A percentile compares a stretch with the other conserved stretches of the same genome.
Conservation (phyloP, 2,888 invertebrate genomes). For the Ochlodes sylvanus region DNA sequence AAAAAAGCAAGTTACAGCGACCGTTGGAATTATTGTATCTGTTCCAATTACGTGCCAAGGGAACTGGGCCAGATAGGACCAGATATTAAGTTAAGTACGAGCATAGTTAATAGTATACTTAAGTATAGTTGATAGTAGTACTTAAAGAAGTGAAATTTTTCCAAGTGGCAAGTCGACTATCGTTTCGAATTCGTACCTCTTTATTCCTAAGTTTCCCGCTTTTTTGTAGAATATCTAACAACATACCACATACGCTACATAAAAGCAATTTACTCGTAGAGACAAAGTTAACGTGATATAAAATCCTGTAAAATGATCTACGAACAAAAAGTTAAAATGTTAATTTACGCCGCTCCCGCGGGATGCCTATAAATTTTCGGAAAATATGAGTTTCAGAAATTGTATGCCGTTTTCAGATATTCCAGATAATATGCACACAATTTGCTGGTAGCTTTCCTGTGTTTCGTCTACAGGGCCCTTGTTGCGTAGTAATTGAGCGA, state of each 20-base stretch:
- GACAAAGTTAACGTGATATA: constrained; percentile 1
- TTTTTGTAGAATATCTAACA: not conserved
- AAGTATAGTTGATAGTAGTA: too few relatives aligned
- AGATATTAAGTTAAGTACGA: too few relatives aligned
- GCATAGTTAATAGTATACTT: too few relatives aligned
- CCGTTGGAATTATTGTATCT: too few relatives aligned
- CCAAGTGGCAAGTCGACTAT: too few relatives aligned
- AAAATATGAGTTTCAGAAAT: constrained; percentile 30
- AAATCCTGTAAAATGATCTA: constrained; percentile 3
- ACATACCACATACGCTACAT: not conserved
- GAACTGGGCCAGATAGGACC: too few relatives aligned
- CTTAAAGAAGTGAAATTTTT: too few relatives aligned
- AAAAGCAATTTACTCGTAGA: not conserved
- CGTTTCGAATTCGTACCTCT: too few relatives aligned
- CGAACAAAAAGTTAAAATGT: constrained; percentile 16
- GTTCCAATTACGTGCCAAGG: too few relatives aligned
- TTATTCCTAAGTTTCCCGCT: not conserved
- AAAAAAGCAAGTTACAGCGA: too few relatives aligned
- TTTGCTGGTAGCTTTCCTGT: constrained; percentile 25
- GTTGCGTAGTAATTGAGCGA: constrained; percentile 43
- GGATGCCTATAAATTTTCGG: constrained; percentile 21
- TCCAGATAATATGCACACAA: constrained; percentile 31
- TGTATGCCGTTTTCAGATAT: constrained; percentile 34
- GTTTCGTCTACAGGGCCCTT: constrained; percentile 33
- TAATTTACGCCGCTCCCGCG: constrained; percentile 4